A percentile compares a stretch with the other conserved stretches of the same genome.
These are phyloP conservation scores for Leucoraja erinaceus DNA, from an alignment of 2,113 vertebrate genomes.

Conservation along the genomic window DNA sequence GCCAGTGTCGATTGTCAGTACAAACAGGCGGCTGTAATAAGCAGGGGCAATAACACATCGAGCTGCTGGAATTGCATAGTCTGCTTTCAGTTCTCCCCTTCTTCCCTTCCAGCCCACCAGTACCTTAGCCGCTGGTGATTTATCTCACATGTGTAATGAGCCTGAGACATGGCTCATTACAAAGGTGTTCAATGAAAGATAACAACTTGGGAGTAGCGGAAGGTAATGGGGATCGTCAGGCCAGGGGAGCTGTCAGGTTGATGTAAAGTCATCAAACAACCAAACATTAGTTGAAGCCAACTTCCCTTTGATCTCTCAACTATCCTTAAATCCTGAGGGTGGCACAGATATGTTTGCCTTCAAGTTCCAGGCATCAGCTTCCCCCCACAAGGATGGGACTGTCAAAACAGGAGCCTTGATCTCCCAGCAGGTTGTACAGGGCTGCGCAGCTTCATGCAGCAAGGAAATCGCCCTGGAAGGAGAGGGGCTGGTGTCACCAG, in stretches of 20 bases:
- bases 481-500: background rate
- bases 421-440: background rate
- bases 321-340: background rate
- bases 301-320: slow-evolving; percentile 14
- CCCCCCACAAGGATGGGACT: background rate
- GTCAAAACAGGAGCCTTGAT: slow-evolving; percentile 22
- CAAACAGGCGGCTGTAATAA: background rate
- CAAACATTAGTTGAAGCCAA: background rate
- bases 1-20: background rate
- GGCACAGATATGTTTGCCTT: slow-evolving; percentile 15
- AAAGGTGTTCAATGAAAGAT: background rate
- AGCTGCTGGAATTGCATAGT: background rate
- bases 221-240: background rate
- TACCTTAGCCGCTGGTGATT: background rate
- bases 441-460: background rate
- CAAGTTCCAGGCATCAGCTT: slow-evolving; percentile 5
- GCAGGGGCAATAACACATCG: background rate
- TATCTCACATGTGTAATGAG: background rate
- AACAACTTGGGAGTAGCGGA: background rate
- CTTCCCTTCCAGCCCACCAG: too few relatives aligned
- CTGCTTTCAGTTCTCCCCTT: background rate
- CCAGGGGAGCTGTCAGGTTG: background rate
- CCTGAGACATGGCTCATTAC: background rate
- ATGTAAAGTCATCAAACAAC: background rate
- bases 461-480: background rate